Percentiles rank a stretch among this genome's conserved stretches.
phyloP scores from a whole-genome alignment of 2,113 vertebrate species.

The Hydropotes inermis region DNA sequence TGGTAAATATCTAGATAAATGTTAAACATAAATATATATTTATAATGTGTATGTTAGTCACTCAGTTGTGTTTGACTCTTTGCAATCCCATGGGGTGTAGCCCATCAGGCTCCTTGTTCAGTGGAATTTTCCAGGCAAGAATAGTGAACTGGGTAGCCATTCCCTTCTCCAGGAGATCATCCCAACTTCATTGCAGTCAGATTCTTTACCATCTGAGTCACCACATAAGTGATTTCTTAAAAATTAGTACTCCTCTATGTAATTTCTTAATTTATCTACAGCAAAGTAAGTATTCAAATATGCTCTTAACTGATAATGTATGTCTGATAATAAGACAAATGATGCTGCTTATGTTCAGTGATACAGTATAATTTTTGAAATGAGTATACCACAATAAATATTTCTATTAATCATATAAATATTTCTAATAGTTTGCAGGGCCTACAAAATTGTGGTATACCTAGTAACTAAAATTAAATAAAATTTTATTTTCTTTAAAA shows the following conservation, averaged over 20 bases:
- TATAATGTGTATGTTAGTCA: neutral
- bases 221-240: neutral
- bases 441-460: neutral
- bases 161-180: neutral
- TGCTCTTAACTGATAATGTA: neutral
- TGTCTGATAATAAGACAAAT: neutral
- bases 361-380: neutral
- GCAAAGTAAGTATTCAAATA: neutral
- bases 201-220: neutral
- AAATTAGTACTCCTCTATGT: neutral
- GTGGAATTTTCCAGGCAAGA: neutral
- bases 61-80: neutral
- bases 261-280: neutral
- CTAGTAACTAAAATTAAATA: neutral
- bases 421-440: neutral
- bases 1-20: neutral
- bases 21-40: neutral
- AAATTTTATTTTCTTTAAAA: neutral
- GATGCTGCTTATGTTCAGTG: neutral
- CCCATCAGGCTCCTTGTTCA: neutral
- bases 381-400: neutral
- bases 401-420: neutral
- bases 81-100: neutral
- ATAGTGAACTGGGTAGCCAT: neutral
- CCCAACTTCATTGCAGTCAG: neutral